Percentiles rank a stretch among this genome's conserved stretches.
These are phyloP conservation scores for Belonocnema kinseyi DNA, from an alignment of 1,140 invertebrate species.

Conservation along the genomic window DNA sequence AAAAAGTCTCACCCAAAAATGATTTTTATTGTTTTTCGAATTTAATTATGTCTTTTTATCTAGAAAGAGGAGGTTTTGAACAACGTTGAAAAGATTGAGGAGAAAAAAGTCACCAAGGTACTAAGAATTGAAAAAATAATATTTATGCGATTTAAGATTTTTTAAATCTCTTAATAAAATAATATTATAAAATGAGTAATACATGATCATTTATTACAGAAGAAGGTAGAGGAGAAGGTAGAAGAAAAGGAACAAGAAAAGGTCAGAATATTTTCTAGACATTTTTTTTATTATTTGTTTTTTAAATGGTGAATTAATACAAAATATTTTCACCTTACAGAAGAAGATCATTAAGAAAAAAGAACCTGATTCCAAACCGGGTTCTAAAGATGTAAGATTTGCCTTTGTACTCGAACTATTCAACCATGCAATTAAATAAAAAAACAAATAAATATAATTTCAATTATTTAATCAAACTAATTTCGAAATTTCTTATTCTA, in stretches of 20 bases:
- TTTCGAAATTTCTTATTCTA: conserved; percentile 21
- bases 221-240: conserved; percentile 64
- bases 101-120: conserved; percentile 67
- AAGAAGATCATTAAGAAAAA: conserved; percentile 61
- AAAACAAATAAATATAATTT: not conserved
- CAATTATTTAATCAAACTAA: not conserved
- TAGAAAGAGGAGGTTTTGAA: conserved; percentile 74
- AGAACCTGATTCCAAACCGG: conserved; percentile 59
- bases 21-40: conserved; percentile 24
- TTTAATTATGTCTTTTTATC: conserved; percentile 45
- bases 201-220: conserved; percentile 53
- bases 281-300: conserved; percentile 16
- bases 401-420: not conserved
- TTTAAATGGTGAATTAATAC: conserved; percentile 6
- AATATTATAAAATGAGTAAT: conserved; percentile 35
- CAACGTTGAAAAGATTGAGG: conserved; percentile 72
- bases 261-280: conserved; percentile 47
- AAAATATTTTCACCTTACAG: conserved; percentile 36
- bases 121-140: conserved; percentile 34
- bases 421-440: not conserved
- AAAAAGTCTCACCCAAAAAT: not conserved
- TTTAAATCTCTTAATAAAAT: conserved; percentile 32
- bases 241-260: conserved; percentile 68
- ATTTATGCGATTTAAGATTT: conserved; percentile 18
- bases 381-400: conserved; percentile 59